phyloP scores from a whole-genome alignment of 2,113 vertebrate genomes.

The Barbus barbus region DNA sequence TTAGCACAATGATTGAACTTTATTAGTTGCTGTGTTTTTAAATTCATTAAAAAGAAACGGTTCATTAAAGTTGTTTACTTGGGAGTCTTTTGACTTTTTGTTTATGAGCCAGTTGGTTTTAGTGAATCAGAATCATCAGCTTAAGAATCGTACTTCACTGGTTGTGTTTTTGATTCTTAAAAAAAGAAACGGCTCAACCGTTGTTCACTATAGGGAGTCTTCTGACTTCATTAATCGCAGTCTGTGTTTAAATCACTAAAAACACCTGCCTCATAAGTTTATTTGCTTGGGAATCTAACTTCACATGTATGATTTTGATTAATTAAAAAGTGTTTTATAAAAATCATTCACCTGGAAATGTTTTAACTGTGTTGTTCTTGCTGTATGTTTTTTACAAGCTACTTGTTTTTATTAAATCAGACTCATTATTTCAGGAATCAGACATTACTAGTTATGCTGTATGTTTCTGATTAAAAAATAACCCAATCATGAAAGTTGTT shows the following conservation, averaged over 20 bases:
- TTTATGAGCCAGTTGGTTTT: not conserved
- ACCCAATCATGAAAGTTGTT: not conserved
- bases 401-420: not conserved
- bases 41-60: not conserved
- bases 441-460: not conserved
- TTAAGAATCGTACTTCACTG: not conserved
- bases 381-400: not conserved
- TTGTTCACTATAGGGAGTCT: not conserved
- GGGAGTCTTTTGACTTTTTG: not conserved
- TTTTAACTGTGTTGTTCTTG: not conserved
- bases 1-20: not conserved
- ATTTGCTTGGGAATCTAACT: not conserved
- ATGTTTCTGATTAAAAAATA: not conserved
- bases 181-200: not conserved
- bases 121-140: not conserved
- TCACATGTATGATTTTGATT: no score
- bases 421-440: not conserved
- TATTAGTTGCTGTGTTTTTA: not conserved
- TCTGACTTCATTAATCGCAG: not conserved
- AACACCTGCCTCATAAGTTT: not conserved
- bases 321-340: no score
- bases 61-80: not conserved
- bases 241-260: not conserved
- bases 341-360: not conserved
- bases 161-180: not conserved